Conservation (phyloP, 2,113 vertebrate genomes). For the Oreochromis spilurus region DNA sequence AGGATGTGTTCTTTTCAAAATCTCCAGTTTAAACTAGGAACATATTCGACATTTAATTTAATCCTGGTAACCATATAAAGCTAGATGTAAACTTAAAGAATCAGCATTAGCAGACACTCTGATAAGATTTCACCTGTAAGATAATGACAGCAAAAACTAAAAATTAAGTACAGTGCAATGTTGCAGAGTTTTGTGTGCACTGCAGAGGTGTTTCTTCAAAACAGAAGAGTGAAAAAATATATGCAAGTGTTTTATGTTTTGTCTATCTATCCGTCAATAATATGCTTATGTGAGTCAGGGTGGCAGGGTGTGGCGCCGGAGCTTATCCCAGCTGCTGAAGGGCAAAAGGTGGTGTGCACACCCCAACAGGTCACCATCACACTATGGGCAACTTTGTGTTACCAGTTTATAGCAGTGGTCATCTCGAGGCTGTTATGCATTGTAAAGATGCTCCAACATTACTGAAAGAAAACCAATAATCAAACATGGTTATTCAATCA, state of each 20-base stretch:
- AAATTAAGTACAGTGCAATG: not conserved
- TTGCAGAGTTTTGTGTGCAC: not conserved
- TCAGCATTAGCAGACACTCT: not conserved
- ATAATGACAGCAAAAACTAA: not conserved
- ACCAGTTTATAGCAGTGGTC: not conserved
- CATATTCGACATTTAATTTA: not conserved
- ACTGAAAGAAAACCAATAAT: not conserved
- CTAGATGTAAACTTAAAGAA: not conserved
- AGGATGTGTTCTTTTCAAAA: not conserved
- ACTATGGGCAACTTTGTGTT: not conserved
- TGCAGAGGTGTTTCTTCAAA: not conserved
- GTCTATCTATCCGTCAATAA: not conserved
- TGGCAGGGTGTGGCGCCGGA: not conserved
- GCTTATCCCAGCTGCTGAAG: not conserved
- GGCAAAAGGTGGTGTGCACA: not conserved
- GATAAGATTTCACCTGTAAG: not conserved
- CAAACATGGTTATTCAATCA: not conserved
- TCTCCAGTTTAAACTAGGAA: not conserved
- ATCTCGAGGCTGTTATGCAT: not conserved
- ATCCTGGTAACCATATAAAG: not conserved
- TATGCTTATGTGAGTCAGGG: not conserved
- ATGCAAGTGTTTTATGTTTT: not conserved
- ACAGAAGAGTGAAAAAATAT: not conserved
- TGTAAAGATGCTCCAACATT: not conserved
- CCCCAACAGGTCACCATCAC: not conserved